Conservation (phyloP, 2,113 vertebrate genomes). For the Dicaeum eximium region DNA sequence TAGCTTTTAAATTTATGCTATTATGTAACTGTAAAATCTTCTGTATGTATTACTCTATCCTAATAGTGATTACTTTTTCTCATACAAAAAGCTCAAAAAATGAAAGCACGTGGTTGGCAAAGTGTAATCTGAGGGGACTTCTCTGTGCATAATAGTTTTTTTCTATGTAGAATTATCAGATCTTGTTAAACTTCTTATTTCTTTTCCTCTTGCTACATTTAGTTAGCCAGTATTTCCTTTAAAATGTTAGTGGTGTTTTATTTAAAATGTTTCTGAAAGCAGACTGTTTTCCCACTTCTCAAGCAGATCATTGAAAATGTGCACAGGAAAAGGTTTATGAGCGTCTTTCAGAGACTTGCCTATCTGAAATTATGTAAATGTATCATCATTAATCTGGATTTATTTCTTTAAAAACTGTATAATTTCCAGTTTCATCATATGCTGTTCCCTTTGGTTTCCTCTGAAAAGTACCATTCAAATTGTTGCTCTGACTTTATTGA, state of each 20-base stretch:
- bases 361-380: background rate
- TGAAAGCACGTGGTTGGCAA: background rate
- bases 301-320: background rate
- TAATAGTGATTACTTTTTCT: background rate
- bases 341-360: background rate
- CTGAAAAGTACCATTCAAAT: background rate
- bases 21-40: slow-evolving; percentile 28
- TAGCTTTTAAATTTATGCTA: background rate
- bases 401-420: background rate
- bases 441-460: background rate
- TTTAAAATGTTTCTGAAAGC: background rate
- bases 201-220: background rate
- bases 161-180: background rate
- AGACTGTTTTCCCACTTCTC: background rate
- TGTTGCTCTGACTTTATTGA: background rate
- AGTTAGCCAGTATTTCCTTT: background rate
- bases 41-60: background rate
- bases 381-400: background rate
- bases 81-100: background rate
- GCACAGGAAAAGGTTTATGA: background rate
- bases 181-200: background rate
- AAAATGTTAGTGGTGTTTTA: background rate
- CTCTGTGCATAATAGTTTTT: background rate
- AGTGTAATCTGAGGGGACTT: background rate
- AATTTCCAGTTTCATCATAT: background rate